phyloP scores from a whole-genome alignment of 2,797 vertebrate species.

The Schizopygopsis malacanthus region DNA sequence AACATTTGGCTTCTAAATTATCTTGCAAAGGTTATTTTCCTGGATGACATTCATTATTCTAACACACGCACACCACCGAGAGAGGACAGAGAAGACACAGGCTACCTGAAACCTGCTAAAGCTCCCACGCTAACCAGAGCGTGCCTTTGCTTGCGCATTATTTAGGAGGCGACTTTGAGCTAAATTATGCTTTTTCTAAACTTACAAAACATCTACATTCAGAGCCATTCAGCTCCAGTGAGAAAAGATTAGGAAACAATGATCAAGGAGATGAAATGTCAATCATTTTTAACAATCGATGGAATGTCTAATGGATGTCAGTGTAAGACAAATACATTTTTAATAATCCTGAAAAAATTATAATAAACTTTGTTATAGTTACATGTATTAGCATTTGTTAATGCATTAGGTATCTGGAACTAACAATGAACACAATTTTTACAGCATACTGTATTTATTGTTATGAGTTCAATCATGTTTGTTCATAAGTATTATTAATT shows the following conservation, averaged over 20 bases:
- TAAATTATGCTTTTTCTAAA: slow-evolving; percentile 13
- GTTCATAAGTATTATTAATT: neutral
- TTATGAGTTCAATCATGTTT: neutral
- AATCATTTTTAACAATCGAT: neutral
- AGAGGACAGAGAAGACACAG: neutral
- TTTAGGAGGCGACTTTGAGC: neutral
- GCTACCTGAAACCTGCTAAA: slow-evolving; percentile 27
- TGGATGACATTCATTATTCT: slow-evolving; percentile 39
- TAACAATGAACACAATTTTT: no score
- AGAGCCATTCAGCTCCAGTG: neutral
- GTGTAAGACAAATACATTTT: slow-evolving; percentile 7
- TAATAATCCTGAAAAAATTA: neutral
- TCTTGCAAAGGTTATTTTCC: slow-evolving; percentile 44
- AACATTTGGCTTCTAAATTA: slow-evolving; percentile 47
- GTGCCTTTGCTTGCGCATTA: neutral
- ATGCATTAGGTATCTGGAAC: neutral
- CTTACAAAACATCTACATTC: slow-evolving; percentile 10
- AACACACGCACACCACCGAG: slow-evolving; percentile 1
- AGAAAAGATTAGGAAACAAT: slow-evolving; percentile 1
- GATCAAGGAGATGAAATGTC: slow-evolving; percentile 5
- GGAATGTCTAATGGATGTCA: neutral
- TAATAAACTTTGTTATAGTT: neutral
- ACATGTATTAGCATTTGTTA: neutral
- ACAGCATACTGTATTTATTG: neutral
- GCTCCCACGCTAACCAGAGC: neutral